Evolutionary conservation across 2,888 invertebrate species (phyloP).

Genomic region (Maniola hyperantus): DNA sequence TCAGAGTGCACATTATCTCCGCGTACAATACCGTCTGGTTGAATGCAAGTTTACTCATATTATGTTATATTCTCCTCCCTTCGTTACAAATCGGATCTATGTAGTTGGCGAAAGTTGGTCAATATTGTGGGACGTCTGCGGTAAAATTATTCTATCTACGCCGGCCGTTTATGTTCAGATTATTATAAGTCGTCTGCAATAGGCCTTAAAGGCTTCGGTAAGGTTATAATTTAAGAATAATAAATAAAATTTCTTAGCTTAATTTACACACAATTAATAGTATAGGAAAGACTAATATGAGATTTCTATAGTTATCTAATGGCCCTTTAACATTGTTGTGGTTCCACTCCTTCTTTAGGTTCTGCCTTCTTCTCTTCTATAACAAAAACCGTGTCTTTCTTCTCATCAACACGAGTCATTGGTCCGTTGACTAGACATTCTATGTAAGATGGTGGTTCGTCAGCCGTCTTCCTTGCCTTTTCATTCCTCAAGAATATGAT

Average conservation of each 20-base stretch:
- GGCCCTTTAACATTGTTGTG: neutral
- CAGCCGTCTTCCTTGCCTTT: constrained; percentile 45
- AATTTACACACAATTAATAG: constrained; percentile 1
- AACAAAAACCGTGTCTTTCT: constrained; percentile 29
- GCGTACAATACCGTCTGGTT: too few species aligned
- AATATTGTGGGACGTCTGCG: too few species aligned
- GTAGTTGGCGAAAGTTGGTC: too few species aligned
- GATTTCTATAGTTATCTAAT: neutral
- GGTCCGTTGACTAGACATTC: constrained; percentile 56
- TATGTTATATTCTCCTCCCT: too few species aligned
- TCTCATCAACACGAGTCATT: constrained; percentile 30
- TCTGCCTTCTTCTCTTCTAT: constrained; percentile 34
- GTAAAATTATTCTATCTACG: too few species aligned
- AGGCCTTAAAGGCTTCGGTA: too few species aligned
- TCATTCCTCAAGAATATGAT: constrained; percentile 50
- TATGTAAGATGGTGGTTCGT: constrained; percentile 64
- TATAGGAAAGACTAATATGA: neutral
- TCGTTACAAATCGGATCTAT: too few species aligned
- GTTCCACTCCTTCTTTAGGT: constrained; percentile 7
- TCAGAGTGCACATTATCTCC: too few species aligned
- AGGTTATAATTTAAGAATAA: neutral
- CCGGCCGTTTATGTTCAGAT: too few species aligned
- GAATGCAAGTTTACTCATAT: too few species aligned
- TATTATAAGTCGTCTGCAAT: too few species aligned
- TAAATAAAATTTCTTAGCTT: constrained; percentile 1